A percentile compares a stretch with the other conserved stretches of the same genome.
These are phyloP conservation scores for Seriola rivoliana DNA, from an alignment of 2,113 vertebrate genomes.

Conservation along the genomic window DNA sequence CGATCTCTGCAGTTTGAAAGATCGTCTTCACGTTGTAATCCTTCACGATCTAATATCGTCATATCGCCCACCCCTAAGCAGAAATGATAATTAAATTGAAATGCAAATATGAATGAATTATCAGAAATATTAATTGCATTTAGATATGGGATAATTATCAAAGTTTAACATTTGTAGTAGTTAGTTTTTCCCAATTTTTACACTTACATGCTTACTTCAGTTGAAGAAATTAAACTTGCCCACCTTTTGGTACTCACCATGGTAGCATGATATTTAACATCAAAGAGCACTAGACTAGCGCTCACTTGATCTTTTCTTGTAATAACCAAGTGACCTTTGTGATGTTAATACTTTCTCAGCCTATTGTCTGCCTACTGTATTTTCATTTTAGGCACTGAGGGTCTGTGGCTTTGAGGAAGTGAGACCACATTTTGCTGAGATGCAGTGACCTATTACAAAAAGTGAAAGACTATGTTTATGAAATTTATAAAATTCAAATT, in stretches of 20 bases:
- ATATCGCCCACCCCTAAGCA: too few species aligned
- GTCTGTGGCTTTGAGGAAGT: not conserved
- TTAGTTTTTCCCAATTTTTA: not conserved
- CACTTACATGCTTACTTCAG: not conserved
- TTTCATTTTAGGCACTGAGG: not conserved
- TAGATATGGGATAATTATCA: not conserved
- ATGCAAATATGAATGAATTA: not conserved
- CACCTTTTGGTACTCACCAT: not conserved
- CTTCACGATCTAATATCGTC: too few species aligned
- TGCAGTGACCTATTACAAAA: not conserved
- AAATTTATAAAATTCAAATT: not conserved
- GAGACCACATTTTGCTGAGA: slow-evolving; percentile 14
- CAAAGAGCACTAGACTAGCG: not conserved
- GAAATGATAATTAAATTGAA: not conserved
- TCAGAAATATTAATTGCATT: not conserved
- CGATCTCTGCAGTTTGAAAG: too few species aligned
- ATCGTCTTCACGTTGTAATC: too few species aligned
- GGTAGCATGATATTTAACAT: slow-evolving; percentile 17
- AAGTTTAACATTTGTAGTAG: not conserved
- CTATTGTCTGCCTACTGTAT: not conserved
- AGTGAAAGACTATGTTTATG: not conserved
- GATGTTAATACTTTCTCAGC: not conserved
- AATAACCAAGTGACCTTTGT: not conserved
- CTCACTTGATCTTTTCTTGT: slow-evolving; percentile 7
- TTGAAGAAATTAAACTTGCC: not conserved